Conservation (phyloP, 2,113 vertebrate genomes). For the Suricata suricatta region DNA sequence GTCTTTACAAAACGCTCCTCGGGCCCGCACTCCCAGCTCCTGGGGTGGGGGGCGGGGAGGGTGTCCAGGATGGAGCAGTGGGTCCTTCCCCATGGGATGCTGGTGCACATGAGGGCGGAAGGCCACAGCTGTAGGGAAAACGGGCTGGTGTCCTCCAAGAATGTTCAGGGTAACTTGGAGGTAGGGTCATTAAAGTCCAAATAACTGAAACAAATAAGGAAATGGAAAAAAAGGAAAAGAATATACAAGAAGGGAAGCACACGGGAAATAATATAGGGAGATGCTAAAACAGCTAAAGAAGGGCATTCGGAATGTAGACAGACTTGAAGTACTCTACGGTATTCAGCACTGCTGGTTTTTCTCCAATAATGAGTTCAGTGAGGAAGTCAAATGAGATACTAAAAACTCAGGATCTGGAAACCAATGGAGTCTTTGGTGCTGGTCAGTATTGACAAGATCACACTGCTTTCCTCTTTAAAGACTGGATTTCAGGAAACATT, state of each 20-base stretch:
- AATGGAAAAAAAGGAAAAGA: conserved; percentile 57
- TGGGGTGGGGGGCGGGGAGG: too few relatives aligned
- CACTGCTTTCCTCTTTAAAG: not conserved
- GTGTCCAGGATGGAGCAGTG: not conserved
- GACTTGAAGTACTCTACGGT: conserved; percentile 46
- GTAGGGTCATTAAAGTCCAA: conserved; percentile 56
- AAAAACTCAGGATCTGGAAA: not conserved
- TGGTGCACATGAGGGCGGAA: not conserved
- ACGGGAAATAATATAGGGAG: conserved; percentile 77
- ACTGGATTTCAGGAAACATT: not conserved
- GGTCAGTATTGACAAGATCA: not conserved
- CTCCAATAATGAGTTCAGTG: not conserved
- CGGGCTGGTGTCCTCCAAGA: not conserved
- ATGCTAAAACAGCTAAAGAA: conserved; percentile 79
- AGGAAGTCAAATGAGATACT: not conserved
- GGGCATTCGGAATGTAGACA: conserved; percentile 71
- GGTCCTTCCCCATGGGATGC: not conserved
- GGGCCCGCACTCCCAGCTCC: not conserved
- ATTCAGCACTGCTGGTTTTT: not conserved
- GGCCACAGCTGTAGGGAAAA: too few relatives aligned
- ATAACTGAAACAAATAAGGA: conserved; percentile 59
- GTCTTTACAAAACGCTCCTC: not conserved
- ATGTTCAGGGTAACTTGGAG: not conserved
- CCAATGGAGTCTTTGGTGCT: not conserved
- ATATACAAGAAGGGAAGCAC: conserved; percentile 80